Conservation (phyloP, 1,140 invertebrate genomes). For the Prorops nasuta region DNA sequence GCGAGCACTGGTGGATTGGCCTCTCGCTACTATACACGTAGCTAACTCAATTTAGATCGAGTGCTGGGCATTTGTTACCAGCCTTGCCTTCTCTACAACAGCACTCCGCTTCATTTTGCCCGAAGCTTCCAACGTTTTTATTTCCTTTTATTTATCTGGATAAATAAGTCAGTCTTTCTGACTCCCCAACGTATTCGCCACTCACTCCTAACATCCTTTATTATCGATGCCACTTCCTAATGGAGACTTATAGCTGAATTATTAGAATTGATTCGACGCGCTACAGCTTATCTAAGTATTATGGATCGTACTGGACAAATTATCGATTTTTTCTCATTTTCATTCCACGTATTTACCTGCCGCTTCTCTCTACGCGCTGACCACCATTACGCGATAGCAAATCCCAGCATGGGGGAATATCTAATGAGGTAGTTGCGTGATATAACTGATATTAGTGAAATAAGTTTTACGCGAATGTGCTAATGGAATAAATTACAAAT, state of each 20-base stretch:
- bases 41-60: slow-evolving; percentile 58
- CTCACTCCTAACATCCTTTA: background rate
- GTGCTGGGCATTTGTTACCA: slow-evolving; percentile 53
- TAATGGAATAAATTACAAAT: too few species aligned
- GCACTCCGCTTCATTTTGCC: slow-evolving; percentile 28
- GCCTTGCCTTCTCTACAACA: slow-evolving; percentile 31
- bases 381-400: too few species aligned
- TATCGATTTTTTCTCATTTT: too few species aligned
- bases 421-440: too few species aligned
- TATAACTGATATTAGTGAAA: too few species aligned
- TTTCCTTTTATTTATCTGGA: slow-evolving; percentile 56
- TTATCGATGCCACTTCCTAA: slow-evolving; percentile 20
- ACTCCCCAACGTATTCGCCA: background rate
- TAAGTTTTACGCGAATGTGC: too few species aligned
- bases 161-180: slow-evolving; percentile 47
- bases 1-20: slow-evolving; percentile 13
- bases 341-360: too few species aligned
- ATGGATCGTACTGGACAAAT: too few species aligned
- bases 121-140: slow-evolving; percentile 38
- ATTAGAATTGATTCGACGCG: slow-evolving; percentile 11
- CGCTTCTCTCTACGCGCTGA: too few species aligned
- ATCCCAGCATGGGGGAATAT: too few species aligned
- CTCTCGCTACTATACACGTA: slow-evolving; percentile 34
- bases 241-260: slow-evolving; percentile 15
- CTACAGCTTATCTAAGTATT: too few species aligned